These are phyloP conservation scores for Phylloscopus whistleri DNA, from an alignment of 2,113 vertebrate species.

Conservation along the genomic window DNA sequence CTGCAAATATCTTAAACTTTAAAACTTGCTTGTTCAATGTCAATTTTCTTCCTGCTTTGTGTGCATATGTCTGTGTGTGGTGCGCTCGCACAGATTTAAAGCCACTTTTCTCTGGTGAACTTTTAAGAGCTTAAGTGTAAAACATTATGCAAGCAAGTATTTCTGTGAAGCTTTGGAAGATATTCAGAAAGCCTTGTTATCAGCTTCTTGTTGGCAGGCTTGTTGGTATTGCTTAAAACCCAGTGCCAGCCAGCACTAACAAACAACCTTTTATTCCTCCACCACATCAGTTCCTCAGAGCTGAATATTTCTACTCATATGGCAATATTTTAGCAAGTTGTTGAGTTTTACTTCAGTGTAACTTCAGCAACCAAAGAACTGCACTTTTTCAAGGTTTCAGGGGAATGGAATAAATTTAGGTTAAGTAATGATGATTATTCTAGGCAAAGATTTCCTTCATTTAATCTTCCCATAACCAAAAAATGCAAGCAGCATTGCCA, in stretches of 20 bases:
- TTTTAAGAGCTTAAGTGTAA: constrained; percentile 53
- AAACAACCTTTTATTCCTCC: constrained; percentile 67
- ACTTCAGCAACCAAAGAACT: constrained; percentile 56
- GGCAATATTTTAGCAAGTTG: constrained; percentile 71
- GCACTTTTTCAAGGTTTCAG: constrained; percentile 49
- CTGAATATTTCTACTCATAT: constrained; percentile 61
- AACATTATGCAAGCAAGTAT: constrained; percentile 40
- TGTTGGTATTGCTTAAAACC: constrained; percentile 44
- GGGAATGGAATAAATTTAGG: constrained; percentile 63
- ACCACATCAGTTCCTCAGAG: constrained; percentile 49
- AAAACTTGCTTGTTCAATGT: neutral
- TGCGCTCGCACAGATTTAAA: neutral
- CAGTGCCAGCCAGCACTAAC: constrained; percentile 59
- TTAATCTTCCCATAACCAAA: constrained; percentile 65
- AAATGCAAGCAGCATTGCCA: constrained; percentile 56
- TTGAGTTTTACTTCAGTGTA: constrained; percentile 65
- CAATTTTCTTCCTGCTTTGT: neutral
- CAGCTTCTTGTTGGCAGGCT: constrained; percentile 62
- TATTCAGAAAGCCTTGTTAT: constrained; percentile 69
- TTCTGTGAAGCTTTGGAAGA: constrained; percentile 68
- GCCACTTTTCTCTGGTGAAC: constrained; percentile 34
- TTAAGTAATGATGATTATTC: constrained; percentile 49
- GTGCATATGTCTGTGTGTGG: neutral
- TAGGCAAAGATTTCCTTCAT: constrained; percentile 67
- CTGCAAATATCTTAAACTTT: constrained; percentile 6